phyloP scores from a whole-genome alignment of 1,140 invertebrate species.

The Nylanderia fulva region DNA sequence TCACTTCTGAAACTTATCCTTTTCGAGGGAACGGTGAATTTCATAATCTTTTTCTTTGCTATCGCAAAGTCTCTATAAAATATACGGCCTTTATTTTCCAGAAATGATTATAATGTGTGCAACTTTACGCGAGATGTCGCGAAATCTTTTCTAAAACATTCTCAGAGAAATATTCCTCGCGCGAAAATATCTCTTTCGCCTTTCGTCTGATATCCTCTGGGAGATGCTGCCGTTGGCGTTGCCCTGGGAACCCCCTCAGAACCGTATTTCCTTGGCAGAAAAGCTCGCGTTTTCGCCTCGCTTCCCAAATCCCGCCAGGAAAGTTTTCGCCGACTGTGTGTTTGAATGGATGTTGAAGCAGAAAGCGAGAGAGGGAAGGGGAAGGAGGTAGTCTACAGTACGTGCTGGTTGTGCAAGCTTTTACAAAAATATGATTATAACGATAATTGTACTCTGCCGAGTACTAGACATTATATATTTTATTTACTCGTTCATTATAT shows the following conservation, averaged over 20 bases:
- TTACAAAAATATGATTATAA: conserved; percentile 85
- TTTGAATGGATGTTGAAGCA: conserved; percentile 49
- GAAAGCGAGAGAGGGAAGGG: conserved; percentile 2
- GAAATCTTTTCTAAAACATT: conserved; percentile 55
- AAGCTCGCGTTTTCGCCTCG: conserved; percentile 79
- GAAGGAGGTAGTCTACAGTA: conserved; percentile 50
- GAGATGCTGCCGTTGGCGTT: conserved; percentile 65
- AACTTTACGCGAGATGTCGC: conserved; percentile 5
- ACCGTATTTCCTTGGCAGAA: conserved; percentile 76
- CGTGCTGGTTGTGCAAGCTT: conserved; percentile 73
- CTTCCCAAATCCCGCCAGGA: conserved; percentile 81
- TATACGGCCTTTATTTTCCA: neutral
- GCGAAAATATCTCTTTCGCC: conserved; percentile 61
- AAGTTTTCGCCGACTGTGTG: conserved; percentile 74
- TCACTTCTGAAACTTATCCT: conserved; percentile 66
- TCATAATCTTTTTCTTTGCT: conserved; percentile 51
- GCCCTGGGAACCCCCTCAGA: conserved; percentile 60
- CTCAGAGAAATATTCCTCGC: conserved; percentile 55
- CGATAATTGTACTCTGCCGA: conserved; percentile 85
- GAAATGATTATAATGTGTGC: conserved; percentile 33
- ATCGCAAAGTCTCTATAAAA: neutral
- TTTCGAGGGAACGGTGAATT: conserved; percentile 63
- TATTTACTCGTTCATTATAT: conserved; percentile 81
- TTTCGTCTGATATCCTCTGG: conserved; percentile 63
- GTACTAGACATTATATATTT: conserved; percentile 79